A percentile compares a stretch with the other conserved stretches of the same genome.
These are phyloP conservation scores for Brachypodius melanocephalos DNA, from an alignment of 2,113 vertebrate species.

Conservation along the genomic window DNA sequence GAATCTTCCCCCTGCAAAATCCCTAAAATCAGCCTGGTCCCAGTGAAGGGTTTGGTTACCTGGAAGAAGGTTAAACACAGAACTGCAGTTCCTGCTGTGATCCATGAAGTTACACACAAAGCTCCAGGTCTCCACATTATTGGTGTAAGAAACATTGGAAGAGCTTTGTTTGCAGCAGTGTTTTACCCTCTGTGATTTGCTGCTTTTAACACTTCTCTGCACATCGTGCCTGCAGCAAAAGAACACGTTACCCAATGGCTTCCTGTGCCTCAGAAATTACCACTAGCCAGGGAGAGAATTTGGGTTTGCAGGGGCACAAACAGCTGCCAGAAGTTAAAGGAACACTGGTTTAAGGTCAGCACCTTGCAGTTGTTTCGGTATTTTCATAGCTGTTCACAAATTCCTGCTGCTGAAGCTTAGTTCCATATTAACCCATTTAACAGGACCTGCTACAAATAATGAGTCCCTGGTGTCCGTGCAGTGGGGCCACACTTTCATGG, in stretches of 20 bases:
- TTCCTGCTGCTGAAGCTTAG: constrained; percentile 9
- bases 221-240: background rate
- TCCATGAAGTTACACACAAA: constrained; percentile 43
- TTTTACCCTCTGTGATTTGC: background rate
- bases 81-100: constrained; percentile 49
- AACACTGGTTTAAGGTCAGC: constrained; percentile 70
- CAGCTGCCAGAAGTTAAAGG: constrained; percentile 47
- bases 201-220: constrained; percentile 10
- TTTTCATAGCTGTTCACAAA: constrained; percentile 43
- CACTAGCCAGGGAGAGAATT: background rate
- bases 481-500: background rate
- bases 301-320: constrained; percentile 28
- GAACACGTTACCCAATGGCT: constrained; percentile 30
- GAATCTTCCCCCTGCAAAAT: background rate
- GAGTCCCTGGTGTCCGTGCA: background rate
- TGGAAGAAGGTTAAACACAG: constrained; percentile 66
- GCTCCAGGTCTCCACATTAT: constrained; percentile 44
- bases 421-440: constrained; percentile 52
- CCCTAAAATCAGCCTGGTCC: background rate
- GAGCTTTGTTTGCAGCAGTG: background rate
- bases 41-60: constrained; percentile 62
- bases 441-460: background rate
- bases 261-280: constrained; percentile 6
- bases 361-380: constrained; percentile 32
- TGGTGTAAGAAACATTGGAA: background rate